Percentiles rank a stretch among this genome's conserved stretches.
phyloP scores from a whole-genome alignment of 1,140 invertebrate species.

The Megalopta genalis region DNA sequence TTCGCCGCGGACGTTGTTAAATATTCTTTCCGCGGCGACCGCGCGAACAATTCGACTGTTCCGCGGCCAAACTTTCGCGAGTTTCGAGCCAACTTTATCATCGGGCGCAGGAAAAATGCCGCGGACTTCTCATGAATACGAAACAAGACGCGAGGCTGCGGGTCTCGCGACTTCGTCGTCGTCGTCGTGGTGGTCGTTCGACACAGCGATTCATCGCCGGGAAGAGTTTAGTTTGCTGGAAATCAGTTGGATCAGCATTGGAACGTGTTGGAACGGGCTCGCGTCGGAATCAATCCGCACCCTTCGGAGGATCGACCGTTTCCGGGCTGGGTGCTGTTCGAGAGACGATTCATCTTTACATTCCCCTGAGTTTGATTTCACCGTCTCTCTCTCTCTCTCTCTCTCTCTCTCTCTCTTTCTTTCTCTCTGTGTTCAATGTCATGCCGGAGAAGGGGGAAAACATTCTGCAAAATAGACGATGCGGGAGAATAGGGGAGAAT shows the following conservation, averaged over 20 bases:
- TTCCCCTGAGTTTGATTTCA: conserved; percentile 66
- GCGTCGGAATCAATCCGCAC: conserved; percentile 12
- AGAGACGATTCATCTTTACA: conserved; percentile 61
- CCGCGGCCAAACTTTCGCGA: neutral
- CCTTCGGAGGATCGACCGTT: conserved; percentile 16
- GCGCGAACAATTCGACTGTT: too few relatives aligned
- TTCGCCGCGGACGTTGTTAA: too few relatives aligned
- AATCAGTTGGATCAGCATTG: neutral
- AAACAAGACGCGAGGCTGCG: neutral
- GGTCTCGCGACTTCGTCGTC: too few relatives aligned
- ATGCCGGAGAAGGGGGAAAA: conserved; percentile 24
- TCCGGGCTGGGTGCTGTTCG: conserved; percentile 16
- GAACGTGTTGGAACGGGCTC: conserved; percentile 26
- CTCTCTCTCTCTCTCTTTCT: neutral
- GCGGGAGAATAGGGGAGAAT: conserved; percentile 38
- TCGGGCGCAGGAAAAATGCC: neutral
- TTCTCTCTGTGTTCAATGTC: conserved; percentile 5
- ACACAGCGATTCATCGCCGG: too few relatives aligned
- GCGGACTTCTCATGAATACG: neutral
- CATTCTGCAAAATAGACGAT: conserved; percentile 44
- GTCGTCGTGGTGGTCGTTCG: too few relatives aligned
- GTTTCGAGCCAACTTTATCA: neutral
- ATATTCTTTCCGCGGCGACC: too few relatives aligned
- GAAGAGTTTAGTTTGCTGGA: neutral
- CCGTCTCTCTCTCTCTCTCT: conserved; percentile 9